Base-by-base conservation (phyloP, 2,797 vertebrate species). In the Nothura maculosa region DNA sequence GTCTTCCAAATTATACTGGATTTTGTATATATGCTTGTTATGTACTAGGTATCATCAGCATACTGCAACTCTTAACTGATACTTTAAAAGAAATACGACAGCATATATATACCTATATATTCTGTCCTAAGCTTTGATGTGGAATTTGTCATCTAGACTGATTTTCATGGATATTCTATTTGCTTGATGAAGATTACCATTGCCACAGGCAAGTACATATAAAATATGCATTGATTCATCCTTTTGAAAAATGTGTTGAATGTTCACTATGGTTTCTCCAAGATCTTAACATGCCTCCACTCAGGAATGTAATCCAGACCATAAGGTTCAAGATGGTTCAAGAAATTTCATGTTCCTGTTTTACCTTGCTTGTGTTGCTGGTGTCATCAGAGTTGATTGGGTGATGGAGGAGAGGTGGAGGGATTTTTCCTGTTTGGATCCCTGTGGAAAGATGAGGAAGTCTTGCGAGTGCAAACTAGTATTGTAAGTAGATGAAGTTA, bases 81-180 rank as follows among this genome's bases (percentile, higher is more conserved):
- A 45, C 32, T 94, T 77, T 83, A 76, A 63, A 64, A 58, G 63
- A 82, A 89, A 60, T 66, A 47, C 20, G 82, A 54, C 75, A 63
- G 27, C 19, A 14, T 9, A 0, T 89, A 24, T 80, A 7, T 74
- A 43, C 40, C 22, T 62, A 47, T 72, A n/a, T 82, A 81, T 87
- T 89, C 22, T 72, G 50, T 28, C 80, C 60, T 68, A 42, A 85
- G 8, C 32, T 85, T 90, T 72, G 38, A 78, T 93, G 89, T 94
- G 62, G 50, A 89, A 66, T 30, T 94, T 92, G 66, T 89, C 85
- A 91, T 95, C 92, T 94, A 92, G 63, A 92, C 81, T 91, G 89
- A 85, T 81, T 96, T 95, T 86, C 25, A 6, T 60, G 70, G 57
- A 67, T 92, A 79, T 54, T 86, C 79, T 89, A 54, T 91, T 72